Evolutionary conservation across 1,140 invertebrate genomes (phyloP).

Genomic region (Limonius californicus): DNA sequence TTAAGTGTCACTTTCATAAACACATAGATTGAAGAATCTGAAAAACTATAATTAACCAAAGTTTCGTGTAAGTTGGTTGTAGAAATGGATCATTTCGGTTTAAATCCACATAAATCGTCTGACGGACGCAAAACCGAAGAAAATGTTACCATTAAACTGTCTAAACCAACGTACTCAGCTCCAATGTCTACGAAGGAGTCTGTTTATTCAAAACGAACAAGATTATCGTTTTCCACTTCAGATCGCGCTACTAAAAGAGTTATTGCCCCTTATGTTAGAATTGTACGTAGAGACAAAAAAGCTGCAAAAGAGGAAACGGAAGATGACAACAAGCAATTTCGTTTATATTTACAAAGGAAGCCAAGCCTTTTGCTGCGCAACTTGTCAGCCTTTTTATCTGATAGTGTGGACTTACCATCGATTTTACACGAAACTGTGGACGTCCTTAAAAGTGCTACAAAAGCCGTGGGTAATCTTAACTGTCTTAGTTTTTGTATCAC

Average conservation of each 20-base stretch:
- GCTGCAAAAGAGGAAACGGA: slow-evolving; percentile 26
- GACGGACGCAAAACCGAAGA: too few species aligned
- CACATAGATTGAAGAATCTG: too few species aligned
- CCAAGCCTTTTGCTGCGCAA: slow-evolving; percentile 43
- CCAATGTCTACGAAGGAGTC: not conserved
- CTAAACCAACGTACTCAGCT: not conserved
- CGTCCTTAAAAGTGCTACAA: slow-evolving; percentile 51
- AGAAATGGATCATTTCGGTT: not conserved
- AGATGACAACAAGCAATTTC: slow-evolving; percentile 37
- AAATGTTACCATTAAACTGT: not conserved
- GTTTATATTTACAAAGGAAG: slow-evolving; percentile 40
- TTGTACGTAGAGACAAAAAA: slow-evolving; percentile 47
- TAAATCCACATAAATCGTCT: too few species aligned
- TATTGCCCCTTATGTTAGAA: slow-evolving; percentile 53
- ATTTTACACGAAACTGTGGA: slow-evolving; percentile 54
- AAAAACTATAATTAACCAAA: too few species aligned
- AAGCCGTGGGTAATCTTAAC: slow-evolving; percentile 51
- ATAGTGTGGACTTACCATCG: slow-evolving; percentile 51
- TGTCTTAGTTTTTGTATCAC: too few species aligned
- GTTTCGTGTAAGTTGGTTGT: not conserved
- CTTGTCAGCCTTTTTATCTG: slow-evolving; percentile 47
- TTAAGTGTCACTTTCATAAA: too few species aligned
- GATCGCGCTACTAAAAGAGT: slow-evolving; percentile 50
- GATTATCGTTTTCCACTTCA: not conserved
- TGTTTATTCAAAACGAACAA: not conserved